Percentiles rank a stretch among this genome's conserved stretches.
These are phyloP conservation scores for Poecilia velifera DNA, from an alignment of 2,797 vertebrate genomes.

Conservation along the genomic window DNA sequence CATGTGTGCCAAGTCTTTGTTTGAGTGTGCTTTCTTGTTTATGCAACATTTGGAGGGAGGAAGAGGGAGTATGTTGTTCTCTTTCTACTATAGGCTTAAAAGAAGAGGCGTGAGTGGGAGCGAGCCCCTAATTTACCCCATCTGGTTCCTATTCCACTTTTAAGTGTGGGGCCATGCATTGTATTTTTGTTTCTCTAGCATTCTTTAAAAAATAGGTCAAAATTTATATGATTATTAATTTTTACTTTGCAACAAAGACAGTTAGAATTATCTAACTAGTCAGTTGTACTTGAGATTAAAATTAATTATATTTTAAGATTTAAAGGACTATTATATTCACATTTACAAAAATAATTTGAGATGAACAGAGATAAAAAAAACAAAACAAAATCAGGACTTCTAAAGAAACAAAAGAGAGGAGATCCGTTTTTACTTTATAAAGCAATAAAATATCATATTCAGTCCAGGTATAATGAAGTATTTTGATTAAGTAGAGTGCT, in stretches of 20 bases:
- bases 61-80: constrained; percentile 57
- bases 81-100: constrained; percentile 63
- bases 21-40: constrained; percentile 53
- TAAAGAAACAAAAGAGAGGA: no score
- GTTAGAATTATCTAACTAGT: no score
- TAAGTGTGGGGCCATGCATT: constrained; percentile 29
- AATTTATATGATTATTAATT: background rate
- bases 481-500: no score
- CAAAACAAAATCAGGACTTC: no score
- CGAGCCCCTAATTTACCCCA: constrained; percentile 43
- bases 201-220: constrained; percentile 18
- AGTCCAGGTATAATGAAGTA: no score
- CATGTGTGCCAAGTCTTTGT: background rate
- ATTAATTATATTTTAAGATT: no score
- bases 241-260: background rate
- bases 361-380: no score
- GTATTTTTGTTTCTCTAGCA: constrained; percentile 19
- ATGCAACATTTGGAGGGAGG: constrained; percentile 30
- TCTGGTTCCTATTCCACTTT: constrained; percentile 68
- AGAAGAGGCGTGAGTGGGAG: constrained; percentile 36
- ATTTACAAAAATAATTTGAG: no score
- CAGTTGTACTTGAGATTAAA: no score
- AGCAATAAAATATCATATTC: no score
- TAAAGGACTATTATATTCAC: no score
- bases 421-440: no score